These are phyloP conservation scores for Dipodomys spectabilis DNA, from an alignment of 2,113 vertebrate species.

Conservation along the genomic window DNA sequence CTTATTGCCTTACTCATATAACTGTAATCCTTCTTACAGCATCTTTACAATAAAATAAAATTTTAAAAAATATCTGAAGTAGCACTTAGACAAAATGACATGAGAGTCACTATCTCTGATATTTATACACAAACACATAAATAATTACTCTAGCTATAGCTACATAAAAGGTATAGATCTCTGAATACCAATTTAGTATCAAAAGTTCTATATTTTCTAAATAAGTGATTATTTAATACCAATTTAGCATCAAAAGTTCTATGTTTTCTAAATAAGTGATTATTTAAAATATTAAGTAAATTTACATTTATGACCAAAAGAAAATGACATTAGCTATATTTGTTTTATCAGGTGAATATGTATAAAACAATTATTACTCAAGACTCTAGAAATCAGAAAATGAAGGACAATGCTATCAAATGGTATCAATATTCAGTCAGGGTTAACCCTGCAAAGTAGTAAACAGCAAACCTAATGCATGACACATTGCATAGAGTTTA, in stretches of 20 bases:
- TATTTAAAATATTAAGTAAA: background rate
- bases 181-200: background rate
- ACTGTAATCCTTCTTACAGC: no score
- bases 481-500: background rate
- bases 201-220: background rate
- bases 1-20: no score
- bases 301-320: background rate
- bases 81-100: background rate
- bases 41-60: no score
- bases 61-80: background rate
- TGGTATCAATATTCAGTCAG: background rate
- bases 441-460: background rate
- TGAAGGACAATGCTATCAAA: background rate
- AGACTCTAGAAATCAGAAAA: background rate
- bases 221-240: background rate
- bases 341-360: background rate
- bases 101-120: background rate
- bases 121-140: background rate
- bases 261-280: background rate
- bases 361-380: background rate
- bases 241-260: background rate
- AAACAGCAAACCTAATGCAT: background rate
- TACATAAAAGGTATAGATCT: background rate
- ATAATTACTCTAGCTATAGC: background rate
- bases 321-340: background rate